These are phyloP conservation scores for Pempheris klunzingeri DNA, from an alignment of 2,797 vertebrate species.

Conservation along the genomic window DNA sequence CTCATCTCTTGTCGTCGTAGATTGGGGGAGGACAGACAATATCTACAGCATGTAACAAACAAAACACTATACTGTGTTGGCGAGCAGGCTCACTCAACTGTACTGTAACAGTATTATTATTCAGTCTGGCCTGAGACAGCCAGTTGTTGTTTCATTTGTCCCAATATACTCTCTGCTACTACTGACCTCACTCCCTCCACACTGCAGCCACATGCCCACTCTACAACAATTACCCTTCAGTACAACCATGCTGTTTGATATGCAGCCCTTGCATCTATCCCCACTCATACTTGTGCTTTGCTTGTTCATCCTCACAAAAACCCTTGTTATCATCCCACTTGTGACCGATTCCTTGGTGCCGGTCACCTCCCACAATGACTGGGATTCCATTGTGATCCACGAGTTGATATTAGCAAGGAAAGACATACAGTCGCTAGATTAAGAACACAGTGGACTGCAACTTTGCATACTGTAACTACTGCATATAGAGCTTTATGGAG, in stretches of 20 bases:
- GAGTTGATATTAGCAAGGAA: constrained; percentile 27
- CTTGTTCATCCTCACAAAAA: constrained; percentile 51
- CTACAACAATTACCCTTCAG: constrained; percentile 66
- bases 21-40: constrained; percentile 9
- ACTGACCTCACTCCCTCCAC: constrained; percentile 60
- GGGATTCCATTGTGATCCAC: constrained; percentile 42
- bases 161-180: constrained; percentile 53
- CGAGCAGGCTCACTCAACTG: constrained; percentile 33
- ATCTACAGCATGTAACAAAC: constrained; percentile 38
- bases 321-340: constrained; percentile 56
- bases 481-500: neutral
- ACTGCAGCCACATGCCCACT: constrained; percentile 36
- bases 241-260: constrained; percentile 34
- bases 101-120: constrained; percentile 54
- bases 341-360: constrained; percentile 36
- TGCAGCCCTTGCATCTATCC: constrained; percentile 45
- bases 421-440: constrained; percentile 1
- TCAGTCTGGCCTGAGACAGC: constrained; percentile 55
- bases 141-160: constrained; percentile 65
- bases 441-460: constrained; percentile 6
- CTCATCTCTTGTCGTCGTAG: neutral
- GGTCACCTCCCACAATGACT: constrained; percentile 41
- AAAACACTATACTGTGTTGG: constrained; percentile 32
- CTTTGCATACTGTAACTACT: neutral
- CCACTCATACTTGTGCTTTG: constrained; percentile 44